phyloP scores from a whole-genome alignment of 1,140 invertebrate species.

The Papilio polytes region DNA sequence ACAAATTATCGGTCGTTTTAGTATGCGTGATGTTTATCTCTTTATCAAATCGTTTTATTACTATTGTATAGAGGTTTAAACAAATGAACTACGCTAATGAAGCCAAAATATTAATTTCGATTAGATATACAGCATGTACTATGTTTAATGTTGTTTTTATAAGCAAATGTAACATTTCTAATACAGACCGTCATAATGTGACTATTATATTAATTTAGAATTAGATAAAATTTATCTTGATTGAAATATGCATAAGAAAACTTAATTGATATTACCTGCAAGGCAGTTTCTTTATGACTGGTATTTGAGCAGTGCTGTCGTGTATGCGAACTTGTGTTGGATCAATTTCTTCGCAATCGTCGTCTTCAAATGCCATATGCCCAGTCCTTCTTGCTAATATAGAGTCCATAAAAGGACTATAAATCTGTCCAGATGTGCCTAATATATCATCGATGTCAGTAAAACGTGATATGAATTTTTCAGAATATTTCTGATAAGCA shows the following conservation, averaged over 20 bases:
- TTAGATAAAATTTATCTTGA: not conserved
- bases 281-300: constrained; percentile 86
- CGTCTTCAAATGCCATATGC: constrained; percentile 70
- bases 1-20: not conserved
- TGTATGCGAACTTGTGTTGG: constrained; percentile 91
- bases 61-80: not conserved
- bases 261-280: constrained; percentile 66
- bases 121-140: not conserved
- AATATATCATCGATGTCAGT: constrained; percentile 94
- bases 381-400: constrained; percentile 78
- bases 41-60: not conserved
- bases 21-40: not conserved
- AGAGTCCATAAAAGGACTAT: constrained; percentile 86
- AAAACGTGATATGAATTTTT: constrained; percentile 89
- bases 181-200: not conserved
- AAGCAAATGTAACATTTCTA: not conserved
- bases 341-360: constrained; percentile 87
- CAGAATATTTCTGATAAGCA: constrained; percentile 66
- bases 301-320: constrained; percentile 88
- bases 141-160: not conserved
- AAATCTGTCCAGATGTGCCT: constrained; percentile 86
- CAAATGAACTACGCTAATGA: not conserved
- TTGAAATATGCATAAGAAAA: not conserved
- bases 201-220: not conserved
- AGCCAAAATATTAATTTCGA: no score